Evolutionary conservation across 1,140 invertebrate species (phyloP).

Genomic region (Meloidogyne floridensis): DNA sequence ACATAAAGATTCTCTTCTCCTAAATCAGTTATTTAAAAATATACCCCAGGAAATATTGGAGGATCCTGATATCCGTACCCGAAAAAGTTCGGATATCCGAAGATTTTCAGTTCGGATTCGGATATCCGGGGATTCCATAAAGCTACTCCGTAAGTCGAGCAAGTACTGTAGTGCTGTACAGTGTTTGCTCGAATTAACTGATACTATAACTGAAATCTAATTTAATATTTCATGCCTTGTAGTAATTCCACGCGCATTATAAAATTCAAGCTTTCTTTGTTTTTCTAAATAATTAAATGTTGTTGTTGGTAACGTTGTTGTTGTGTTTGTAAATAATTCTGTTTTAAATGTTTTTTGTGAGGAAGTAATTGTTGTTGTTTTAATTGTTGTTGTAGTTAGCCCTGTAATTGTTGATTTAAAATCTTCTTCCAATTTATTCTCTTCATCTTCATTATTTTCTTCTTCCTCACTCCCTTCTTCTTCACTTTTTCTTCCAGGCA

Average conservation of each 20-base stretch:
- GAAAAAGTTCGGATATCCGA: no score
- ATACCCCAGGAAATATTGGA: no score
- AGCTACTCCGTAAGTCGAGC: no score
- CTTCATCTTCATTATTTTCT: background rate
- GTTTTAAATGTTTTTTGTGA: background rate
- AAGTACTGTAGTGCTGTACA: no score
- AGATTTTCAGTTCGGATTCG: no score
- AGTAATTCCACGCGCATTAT: background rate
- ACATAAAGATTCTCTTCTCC: no score
- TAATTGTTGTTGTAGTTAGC: background rate
- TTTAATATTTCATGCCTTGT: background rate
- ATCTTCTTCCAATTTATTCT: background rate
- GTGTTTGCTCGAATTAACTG: no score
- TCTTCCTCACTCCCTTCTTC: background rate
- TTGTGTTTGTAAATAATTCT: background rate
- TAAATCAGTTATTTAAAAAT: no score
- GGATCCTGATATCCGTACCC: no score
- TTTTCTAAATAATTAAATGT: background rate
- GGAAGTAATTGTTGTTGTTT: background rate
- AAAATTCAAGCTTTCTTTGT: background rate
- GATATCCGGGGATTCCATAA: no score
- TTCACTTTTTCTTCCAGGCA: constrained; percentile 5
- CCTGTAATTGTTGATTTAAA: background rate
- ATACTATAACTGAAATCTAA: no score
- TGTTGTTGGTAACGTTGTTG: background rate